Percentiles rank a stretch among this genome's conserved stretches.
Evolutionary conservation across 2,888 invertebrate species (phyloP).

Genomic region (Acanthosoma haemorrhoidale): DNA sequence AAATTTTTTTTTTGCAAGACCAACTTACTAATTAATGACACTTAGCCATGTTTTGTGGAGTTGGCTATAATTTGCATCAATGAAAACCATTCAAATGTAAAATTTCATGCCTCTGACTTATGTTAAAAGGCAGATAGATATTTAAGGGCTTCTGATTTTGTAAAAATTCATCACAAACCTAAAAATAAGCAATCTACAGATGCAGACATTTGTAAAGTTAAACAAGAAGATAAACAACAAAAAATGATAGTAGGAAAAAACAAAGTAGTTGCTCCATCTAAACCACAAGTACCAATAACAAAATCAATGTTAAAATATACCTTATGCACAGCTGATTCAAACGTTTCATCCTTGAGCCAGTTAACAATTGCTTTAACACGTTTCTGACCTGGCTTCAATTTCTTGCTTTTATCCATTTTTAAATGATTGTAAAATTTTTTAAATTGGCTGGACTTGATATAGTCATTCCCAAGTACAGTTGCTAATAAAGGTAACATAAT

Average conservation of each 20-base stretch:
- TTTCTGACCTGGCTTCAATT: slow-evolving; percentile 59
- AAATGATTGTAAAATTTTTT: slow-evolving; percentile 63
- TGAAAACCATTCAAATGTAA: too few relatives aligned
- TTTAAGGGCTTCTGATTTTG: too few relatives aligned
- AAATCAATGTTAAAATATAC: slow-evolving; percentile 36
- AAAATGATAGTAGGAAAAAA: not conserved
- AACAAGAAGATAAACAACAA: not conserved
- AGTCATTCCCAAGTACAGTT: slow-evolving; percentile 84
- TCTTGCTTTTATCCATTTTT: slow-evolving; percentile 54
- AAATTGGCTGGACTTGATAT: slow-evolving; percentile 63
- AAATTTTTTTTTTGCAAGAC: too few relatives aligned
- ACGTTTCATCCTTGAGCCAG: slow-evolving; percentile 69
- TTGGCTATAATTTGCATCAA: too few relatives aligned
- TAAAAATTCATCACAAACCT: too few relatives aligned
- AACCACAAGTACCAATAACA: too few relatives aligned
- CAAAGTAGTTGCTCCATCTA: too few relatives aligned
- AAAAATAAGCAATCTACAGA: too few relatives aligned
- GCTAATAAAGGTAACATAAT: slow-evolving; percentile 72
- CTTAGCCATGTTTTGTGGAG: too few relatives aligned
- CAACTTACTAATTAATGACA: too few relatives aligned
- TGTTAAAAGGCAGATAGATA: too few relatives aligned
- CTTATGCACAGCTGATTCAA: slow-evolving; percentile 62
- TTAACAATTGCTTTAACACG: slow-evolving; percentile 64
- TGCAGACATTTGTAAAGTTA: not conserved
- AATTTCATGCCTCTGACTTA: too few relatives aligned